Evolutionary conservation across 1,140 invertebrate genomes (phyloP), one percentile per base, ranked within the genome.

Genomic region (Cyclargus thomasi): DNA sequence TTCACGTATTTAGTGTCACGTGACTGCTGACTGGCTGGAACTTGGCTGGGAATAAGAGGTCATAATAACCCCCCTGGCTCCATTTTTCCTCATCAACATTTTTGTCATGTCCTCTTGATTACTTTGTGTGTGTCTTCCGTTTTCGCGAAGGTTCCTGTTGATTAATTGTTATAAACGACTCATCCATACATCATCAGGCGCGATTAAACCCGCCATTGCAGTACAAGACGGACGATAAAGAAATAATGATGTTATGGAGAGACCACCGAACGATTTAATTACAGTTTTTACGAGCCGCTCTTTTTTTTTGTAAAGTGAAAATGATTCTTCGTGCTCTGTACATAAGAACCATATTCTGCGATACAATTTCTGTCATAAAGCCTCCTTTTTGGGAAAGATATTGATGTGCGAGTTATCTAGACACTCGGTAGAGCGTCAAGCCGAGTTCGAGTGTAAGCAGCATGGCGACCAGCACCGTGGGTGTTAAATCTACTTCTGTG

Each of bases 111-210:
- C 39, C 39, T 47, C 14, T 47, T 47, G 39, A 47, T 47, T 47
- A 47, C 39, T 47, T 16, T 47, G 39, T 47, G 39, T 1, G 39
- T 47, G 39, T 16, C 39, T 47, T 16, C 11, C 39, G 39, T 47
- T 47, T 47, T 47, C 39, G 14, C 39, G 5, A 47, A 47, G 39
- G 39, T 47, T 47, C 14, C 39, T 47, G 0, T 14, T 47, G 39
- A 47, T 47, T 47, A 47, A 47, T 47, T 47, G 39, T 47, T 47
- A 47, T 47, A 47, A 47, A 47, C 39, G 10, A 47, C 39, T 47
- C 39, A 47, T 47, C 14, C 39, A 47, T 47, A 47, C 39, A 47
- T 47, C 39, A 47, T 47, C 5, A 16, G 14, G 8, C 29, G 39
- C 39, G 39, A 47, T 47, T 14, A 47, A 47, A 47, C 14, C 39